phyloP scores from a whole-genome alignment of 2,797 vertebrate genomes.

The Tamandua tetradactyla region DNA sequence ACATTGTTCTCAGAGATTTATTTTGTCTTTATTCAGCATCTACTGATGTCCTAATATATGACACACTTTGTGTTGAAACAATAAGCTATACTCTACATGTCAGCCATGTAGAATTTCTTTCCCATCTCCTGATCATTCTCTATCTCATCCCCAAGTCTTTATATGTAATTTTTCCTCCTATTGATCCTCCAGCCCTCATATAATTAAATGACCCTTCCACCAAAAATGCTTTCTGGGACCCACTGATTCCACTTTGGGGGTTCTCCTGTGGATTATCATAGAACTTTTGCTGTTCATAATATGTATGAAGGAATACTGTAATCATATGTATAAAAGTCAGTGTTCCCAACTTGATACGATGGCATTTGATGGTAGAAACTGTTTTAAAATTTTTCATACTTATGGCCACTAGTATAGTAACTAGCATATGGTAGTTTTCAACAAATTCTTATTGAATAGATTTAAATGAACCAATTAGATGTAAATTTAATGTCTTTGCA shows the following conservation, averaged over 20 bases:
- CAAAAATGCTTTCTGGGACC: neutral
- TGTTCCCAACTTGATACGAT: neutral
- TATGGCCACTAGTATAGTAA: neutral
- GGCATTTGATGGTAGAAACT: neutral
- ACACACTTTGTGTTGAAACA: neutral
- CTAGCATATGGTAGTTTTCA: neutral
- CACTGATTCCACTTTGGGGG: neutral
- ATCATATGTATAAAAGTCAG: neutral
- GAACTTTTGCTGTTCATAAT: neutral
- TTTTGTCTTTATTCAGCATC: neutral
- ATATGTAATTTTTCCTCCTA: fast-evolving
- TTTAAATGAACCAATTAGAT: neutral
- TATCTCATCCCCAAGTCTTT: neutral
- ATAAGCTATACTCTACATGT: neutral
- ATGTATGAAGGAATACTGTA: neutral
- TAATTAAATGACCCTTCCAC: neutral
- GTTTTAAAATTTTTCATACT: neutral
- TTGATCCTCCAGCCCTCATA: neutral
- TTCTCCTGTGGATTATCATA: neutral
- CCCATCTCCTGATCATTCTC: neutral
- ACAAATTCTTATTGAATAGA: neutral
- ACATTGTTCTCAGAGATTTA: neutral
- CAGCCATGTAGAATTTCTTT: neutral
- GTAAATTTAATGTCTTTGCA: neutral
- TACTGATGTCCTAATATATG: neutral